phyloP scores from a whole-genome alignment of 1,140 invertebrate genomes.

The Drosophila guanche region DNA sequence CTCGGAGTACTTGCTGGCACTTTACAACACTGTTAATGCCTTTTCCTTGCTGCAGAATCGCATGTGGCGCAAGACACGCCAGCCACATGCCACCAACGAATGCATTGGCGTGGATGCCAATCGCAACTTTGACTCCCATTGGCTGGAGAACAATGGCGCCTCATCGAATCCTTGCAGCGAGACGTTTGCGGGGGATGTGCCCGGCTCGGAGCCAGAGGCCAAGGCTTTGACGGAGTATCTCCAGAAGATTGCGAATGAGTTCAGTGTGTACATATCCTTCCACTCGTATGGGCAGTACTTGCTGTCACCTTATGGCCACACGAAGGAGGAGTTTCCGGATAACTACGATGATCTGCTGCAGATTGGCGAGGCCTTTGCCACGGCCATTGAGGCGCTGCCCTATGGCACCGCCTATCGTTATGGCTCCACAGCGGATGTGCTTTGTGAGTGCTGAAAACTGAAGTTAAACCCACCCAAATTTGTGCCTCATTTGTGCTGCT shows the following conservation, averaged over 20 bases:
- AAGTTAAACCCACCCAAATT: no score
- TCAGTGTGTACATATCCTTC: conserved; percentile 85
- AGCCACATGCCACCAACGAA: conserved; percentile 52
- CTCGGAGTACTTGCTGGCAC: no score
- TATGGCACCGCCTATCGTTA: conserved; percentile 85
- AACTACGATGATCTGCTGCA: conserved; percentile 85
- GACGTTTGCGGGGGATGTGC: conserved; percentile 87
- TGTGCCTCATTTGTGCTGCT: no score
- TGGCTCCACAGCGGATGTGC: conserved; percentile 84
- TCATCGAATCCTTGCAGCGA: conserved; percentile 85
- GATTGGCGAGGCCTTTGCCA: conserved; percentile 84
- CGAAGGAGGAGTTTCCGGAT: conserved; percentile 78
- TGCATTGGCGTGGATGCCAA: conserved; percentile 89
- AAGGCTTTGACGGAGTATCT: conserved; percentile 86
- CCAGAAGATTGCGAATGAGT: conserved; percentile 81
- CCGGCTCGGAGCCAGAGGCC: conserved; percentile 92
- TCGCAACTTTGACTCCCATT: conserved; percentile 88
- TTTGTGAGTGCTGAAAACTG: no score
- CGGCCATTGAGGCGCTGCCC: conserved; percentile 81
- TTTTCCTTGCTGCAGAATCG: conserved; percentile 68
- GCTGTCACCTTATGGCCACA: conserved; percentile 85
- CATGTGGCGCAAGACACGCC: conserved; percentile 85
- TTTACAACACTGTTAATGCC: background rate
- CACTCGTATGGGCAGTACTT: conserved; percentile 85
- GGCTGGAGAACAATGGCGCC: conserved; percentile 84